A percentile compares a stretch with the other conserved stretches of the same genome.
Conservation (phyloP, 2,888 invertebrate species). For the Dicranocentrus wangi region DNA sequence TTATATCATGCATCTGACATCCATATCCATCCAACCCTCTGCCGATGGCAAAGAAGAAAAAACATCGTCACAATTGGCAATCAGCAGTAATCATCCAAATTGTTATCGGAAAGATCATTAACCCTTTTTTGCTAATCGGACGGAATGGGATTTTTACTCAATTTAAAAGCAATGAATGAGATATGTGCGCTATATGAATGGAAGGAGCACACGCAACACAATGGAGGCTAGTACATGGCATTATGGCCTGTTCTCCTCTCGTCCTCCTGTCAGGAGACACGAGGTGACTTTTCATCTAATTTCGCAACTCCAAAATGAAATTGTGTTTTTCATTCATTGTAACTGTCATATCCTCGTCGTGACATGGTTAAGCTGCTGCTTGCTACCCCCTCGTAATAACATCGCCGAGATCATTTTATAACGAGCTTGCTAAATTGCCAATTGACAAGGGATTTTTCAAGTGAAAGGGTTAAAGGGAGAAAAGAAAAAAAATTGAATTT, state of each 20-base stretch:
- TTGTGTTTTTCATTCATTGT: conserved; percentile 6
- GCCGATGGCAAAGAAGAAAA: too few species aligned
- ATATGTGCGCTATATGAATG: not conserved
- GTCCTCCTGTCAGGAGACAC: not conserved
- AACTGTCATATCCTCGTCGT: not conserved
- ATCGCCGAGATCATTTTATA: not conserved
- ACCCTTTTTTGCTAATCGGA: too few species aligned
- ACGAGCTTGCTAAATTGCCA: conserved; percentile 43
- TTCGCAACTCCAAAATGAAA: not conserved
- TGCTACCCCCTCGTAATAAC: not conserved
- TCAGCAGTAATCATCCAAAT: too few species aligned
- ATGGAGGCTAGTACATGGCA: too few species aligned
- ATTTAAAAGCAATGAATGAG: too few species aligned
- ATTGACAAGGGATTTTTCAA: conserved; percentile 21
- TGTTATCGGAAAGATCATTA: too few species aligned
- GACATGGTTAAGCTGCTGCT: not conserved
- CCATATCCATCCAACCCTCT: too few species aligned
- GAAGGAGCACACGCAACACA: not conserved
- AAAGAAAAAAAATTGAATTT: conserved; percentile 32
- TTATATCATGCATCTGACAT: too few species aligned
- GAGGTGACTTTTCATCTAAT: not conserved
- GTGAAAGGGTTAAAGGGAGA: not conserved
- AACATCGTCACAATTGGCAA: too few species aligned
- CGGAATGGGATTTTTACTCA: too few species aligned
- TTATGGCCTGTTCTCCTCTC: too few species aligned